These are phyloP conservation scores for Dorcus parallelipipedus DNA, from an alignment of 2,888 invertebrate genomes.

Conservation along the genomic window DNA sequence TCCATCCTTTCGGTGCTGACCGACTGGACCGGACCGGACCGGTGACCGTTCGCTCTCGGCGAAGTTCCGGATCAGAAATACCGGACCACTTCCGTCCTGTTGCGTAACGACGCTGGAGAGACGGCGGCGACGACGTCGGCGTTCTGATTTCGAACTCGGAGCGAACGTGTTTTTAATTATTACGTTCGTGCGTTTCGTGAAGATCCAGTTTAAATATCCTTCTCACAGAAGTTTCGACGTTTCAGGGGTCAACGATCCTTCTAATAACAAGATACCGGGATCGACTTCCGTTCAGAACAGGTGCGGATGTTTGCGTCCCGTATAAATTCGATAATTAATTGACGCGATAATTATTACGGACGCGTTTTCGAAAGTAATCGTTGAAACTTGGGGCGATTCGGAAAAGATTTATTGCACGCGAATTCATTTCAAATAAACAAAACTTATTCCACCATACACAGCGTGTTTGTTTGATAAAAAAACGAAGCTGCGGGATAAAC, in stretches of 20 bases:
- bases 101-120: background rate
- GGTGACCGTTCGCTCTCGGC: too few relatives aligned
- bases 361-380: too few relatives aligned
- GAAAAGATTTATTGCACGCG: too few relatives aligned
- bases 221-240: conserved; percentile 1
- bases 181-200: background rate
- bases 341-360: background rate
- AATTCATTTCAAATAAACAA: too few relatives aligned
- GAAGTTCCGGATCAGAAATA: too few relatives aligned
- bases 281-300: conserved; percentile 1
- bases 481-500: too few relatives aligned
- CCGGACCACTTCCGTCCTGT: background rate
- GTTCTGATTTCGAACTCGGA: background rate
- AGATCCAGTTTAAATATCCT: background rate
- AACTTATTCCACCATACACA: too few relatives aligned
- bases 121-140: background rate
- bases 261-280: background rate
- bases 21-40: too few relatives aligned
- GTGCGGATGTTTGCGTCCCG: conserved; percentile 3
- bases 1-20: background rate
- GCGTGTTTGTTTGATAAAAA: too few relatives aligned
- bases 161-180: background rate
- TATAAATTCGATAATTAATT: conserved; percentile 5
- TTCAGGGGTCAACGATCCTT: conserved; percentile 3
- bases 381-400: too few relatives aligned